A percentile compares a stretch with the other conserved stretches of the same genome.
Evolutionary conservation across 2,888 invertebrate species (phyloP).

Genomic region (Cosmorhoe ocellata): DNA sequence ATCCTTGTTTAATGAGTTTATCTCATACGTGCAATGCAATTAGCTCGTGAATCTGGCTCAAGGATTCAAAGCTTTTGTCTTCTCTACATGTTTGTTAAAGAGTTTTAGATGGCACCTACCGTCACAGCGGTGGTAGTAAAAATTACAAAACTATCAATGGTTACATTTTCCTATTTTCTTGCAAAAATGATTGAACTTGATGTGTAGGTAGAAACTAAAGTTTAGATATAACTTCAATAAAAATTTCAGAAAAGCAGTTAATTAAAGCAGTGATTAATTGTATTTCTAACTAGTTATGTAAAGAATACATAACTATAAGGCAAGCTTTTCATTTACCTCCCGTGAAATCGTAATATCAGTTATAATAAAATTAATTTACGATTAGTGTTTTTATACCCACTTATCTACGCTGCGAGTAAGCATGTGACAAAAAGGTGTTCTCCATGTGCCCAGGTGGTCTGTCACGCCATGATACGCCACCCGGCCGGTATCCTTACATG

Average conservation of each 20-base stretch:
- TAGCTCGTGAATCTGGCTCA: slow-evolving; percentile 75
- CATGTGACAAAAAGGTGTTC: slow-evolving; percentile 22
- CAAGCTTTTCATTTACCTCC: no score
- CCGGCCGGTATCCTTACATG: slow-evolving; percentile 39
- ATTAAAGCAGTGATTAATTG: no score
- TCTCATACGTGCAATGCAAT: slow-evolving; percentile 76
- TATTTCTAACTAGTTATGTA: no score
- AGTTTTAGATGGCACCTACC: not conserved
- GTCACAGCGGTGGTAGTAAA: no score
- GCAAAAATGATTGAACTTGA: no score
- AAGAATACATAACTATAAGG: no score
- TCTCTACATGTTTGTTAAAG: slow-evolving; percentile 19
- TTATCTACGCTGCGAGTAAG: not conserved
- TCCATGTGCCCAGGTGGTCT: slow-evolving; percentile 19
- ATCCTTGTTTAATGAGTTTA: slow-evolving; percentile 81
- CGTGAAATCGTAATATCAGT: no score
- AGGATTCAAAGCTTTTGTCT: slow-evolving; percentile 51
- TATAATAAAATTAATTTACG: not conserved
- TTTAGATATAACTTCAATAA: no score
- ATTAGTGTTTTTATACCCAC: not conserved
- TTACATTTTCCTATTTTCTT: no score
- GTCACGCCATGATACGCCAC: slow-evolving; percentile 34
- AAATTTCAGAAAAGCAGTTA: no score
- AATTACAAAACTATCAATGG: no score
- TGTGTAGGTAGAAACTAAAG: no score